Percentiles rank a stretch among this genome's conserved stretches.
These are phyloP conservation scores for Astropecten irregularis DNA, from an alignment of 53 echinoderm and acorn worm genomes.

Conservation along the genomic window DNA sequence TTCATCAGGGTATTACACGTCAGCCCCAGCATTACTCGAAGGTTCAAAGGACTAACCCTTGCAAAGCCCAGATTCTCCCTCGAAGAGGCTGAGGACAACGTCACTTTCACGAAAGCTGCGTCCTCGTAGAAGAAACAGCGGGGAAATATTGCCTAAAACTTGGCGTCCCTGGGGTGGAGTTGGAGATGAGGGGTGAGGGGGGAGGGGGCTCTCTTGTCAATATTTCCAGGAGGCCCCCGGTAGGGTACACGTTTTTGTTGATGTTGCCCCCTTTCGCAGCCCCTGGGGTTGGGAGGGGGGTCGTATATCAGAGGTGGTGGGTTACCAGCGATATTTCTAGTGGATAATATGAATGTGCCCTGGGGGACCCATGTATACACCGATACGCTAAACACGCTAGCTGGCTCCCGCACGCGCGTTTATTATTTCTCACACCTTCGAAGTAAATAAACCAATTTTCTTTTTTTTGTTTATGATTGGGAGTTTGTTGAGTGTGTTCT, in stretches of 20 bases:
- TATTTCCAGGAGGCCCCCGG: background rate
- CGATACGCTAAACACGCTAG: conserved; percentile 19
- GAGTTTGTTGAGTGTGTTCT: background rate
- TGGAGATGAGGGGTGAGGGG: no score
- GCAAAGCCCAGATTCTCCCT: no score
- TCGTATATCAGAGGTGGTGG: conserved; percentile 33
- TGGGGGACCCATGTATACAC: background rate
- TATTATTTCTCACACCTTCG: conserved; percentile 4
- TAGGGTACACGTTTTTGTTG: conserved; percentile 14
- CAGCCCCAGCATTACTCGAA: no score
- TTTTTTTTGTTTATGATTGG: background rate
- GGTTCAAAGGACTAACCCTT: no score
- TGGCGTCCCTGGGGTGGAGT: no score
- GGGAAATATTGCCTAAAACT: no score
- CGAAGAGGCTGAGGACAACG: no score
- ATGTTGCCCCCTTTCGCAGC: conserved; percentile 39
- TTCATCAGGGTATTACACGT: no score
- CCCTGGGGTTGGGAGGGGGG: conserved; percentile 43
- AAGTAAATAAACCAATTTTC: background rate
- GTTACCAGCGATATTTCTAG: conserved; percentile 3
- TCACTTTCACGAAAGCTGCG: no score
- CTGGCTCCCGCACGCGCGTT: conserved; percentile 43
- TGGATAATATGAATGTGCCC: conserved; percentile 44
- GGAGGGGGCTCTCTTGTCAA: no score
- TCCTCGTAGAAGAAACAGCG: no score